These are phyloP conservation scores for Brevimyrus niger DNA, from an alignment of 2,113 vertebrate species.

Conservation along the genomic window DNA sequence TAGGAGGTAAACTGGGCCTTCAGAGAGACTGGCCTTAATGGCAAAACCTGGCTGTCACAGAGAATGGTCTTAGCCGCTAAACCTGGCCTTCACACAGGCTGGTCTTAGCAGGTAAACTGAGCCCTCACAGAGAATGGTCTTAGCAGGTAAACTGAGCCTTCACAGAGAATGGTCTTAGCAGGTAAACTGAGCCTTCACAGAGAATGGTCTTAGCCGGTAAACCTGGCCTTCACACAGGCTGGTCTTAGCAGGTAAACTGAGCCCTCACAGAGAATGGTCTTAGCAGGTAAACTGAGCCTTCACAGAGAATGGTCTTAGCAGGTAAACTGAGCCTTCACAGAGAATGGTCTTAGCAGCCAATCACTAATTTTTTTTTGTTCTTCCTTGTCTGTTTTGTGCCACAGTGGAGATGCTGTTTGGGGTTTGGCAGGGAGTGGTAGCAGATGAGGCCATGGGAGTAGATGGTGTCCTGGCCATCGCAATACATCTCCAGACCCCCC, in stretches of 20 bases:
- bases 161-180: background rate
- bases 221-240: background rate
- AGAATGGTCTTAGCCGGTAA: background rate
- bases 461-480: constrained; percentile 21
- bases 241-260: background rate
- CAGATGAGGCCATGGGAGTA: constrained; percentile 17
- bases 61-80: background rate
- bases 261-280: background rate
- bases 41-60: background rate
- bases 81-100: background rate
- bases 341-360: background rate
- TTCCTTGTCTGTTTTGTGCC: background rate
- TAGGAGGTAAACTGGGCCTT: background rate
- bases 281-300: background rate
- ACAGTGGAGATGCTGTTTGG: background rate
- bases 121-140: background rate
- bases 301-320: background rate
- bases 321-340: background rate
- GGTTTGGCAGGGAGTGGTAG: constrained; percentile 1
- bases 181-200: background rate
- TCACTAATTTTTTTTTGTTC: too few species aligned
- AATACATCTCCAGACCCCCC: constrained; percentile 22
- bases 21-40: background rate
- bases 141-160: background rate
- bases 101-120: background rate